Evolutionary conservation across 2,888 invertebrate genomes (phyloP), one percentile per base, ranked within the genome.

Genomic region (Diabrotica balteata): DNA sequence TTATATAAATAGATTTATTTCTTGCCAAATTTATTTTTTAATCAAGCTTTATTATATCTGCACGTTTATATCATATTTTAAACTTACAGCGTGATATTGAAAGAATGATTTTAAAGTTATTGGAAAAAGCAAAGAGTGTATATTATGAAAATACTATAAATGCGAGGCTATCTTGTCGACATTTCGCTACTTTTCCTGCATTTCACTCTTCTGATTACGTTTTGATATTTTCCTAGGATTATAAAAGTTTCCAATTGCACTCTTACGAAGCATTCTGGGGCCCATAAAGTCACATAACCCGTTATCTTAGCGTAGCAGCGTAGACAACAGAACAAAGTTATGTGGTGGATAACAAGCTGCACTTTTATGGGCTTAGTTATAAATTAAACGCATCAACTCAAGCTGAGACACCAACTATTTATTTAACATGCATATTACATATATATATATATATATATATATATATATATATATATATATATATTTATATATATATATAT

Each of bases 301-400:
- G 77, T 77, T 80, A 80, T 80, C 80, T 78, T 77, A 73, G 69
- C 75, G 73, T 72, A 72, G 73, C 80, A 78, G 76, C 65, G 73
- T 73, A 62, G 71, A 68, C 71, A 72, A 72, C 73, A 75, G 76
- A 77, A 79, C 78, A 77, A 77, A 78, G 76, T 75, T 78, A 78
- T 78, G 73, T 73, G 72, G 63, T 53, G 72, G 68, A 71, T 77
- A 76, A 77, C 75, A 77, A 75, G 76, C 73, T 76, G 74, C 76
- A 75, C 74, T 75, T 77, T 78, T 76, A 76, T 68, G 72, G 71
- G 69, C 50, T 67, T 71, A 69, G 70, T 77, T 76, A 45, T 66
- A 67, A 72, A 73, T 69, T 32, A 32, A 32, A 32, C 1, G 32
- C 32, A 32, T 32, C 32, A 32, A 32, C 32, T 32, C 5, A 32